These are phyloP conservation scores for Blastobasis adustella DNA, from an alignment of 2,888 invertebrate genomes.

Conservation along the genomic window DNA sequence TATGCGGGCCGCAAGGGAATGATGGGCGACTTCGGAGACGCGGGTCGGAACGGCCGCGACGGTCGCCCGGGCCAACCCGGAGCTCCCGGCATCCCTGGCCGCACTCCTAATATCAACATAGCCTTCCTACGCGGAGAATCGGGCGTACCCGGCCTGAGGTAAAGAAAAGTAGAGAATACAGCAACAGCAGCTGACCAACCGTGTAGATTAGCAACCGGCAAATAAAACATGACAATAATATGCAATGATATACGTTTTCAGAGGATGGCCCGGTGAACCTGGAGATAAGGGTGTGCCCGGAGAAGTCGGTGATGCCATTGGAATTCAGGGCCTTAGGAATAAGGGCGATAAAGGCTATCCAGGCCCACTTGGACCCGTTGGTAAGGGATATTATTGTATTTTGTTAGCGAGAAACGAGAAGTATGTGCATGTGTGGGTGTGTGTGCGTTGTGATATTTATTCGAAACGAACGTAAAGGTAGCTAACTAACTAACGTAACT, in stretches of 20 bases:
- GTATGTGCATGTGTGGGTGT: background rate
- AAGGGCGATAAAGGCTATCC: conserved; percentile 72
- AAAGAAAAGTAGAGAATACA: conserved; percentile 17
- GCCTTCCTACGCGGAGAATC: conserved; percentile 55
- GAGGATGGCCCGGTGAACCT: conserved; percentile 49
- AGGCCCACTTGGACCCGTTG: conserved; percentile 56
- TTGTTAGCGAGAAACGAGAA: background rate
- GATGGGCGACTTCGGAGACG: conserved; percentile 57
- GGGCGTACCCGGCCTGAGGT: conserved; percentile 64
- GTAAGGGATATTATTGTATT: conserved; percentile 21
- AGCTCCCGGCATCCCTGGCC: conserved; percentile 67
- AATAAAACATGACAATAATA: no score
- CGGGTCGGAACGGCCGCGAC: conserved; percentile 62
- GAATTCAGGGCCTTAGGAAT: conserved; percentile 30
- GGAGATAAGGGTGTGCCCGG: conserved; percentile 62
- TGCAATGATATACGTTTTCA: no score
- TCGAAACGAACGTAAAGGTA: no score
- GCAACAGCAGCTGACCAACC: no score
- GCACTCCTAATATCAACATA: conserved; percentile 42
- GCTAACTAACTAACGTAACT: no score
- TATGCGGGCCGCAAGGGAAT: conserved; percentile 42
- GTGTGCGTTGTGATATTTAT: no score
- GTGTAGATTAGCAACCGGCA: no score
- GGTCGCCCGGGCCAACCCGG: conserved; percentile 72
- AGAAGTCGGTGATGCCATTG: conserved; percentile 46